These are phyloP conservation scores for Lutjanus campechanus DNA, from an alignment of 2,797 vertebrate species.

Conservation along the genomic window DNA sequence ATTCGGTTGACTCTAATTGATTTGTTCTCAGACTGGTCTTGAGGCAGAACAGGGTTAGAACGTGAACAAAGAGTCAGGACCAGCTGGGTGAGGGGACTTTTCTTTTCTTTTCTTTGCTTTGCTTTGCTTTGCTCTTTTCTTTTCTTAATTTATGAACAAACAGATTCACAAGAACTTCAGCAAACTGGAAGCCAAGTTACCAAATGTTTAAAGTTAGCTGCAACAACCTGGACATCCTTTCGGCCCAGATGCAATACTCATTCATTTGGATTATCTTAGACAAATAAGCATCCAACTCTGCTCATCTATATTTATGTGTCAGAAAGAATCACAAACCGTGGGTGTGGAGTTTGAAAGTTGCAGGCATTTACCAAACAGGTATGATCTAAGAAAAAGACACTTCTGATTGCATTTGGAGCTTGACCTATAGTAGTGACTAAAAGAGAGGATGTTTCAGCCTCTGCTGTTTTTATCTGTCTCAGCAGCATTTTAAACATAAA, in stretches of 20 bases:
- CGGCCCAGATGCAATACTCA: not conserved
- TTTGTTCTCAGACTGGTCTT: too few relatives aligned
- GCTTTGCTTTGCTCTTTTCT: too few relatives aligned
- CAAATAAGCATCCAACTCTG: not conserved
- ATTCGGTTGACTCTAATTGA: too few relatives aligned
- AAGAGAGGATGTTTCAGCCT: not conserved
- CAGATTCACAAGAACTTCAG: constrained; percentile 1
- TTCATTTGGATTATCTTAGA: not conserved
- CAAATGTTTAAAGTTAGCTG: not conserved
- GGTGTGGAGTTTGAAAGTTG: not conserved
- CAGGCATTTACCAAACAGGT: too few relatives aligned
- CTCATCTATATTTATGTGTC: not conserved
- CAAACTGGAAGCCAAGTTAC: not conserved
- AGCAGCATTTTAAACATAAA: too few relatives aligned
- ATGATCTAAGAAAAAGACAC: not conserved
- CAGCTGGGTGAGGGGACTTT: too few relatives aligned
- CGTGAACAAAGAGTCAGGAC: too few relatives aligned
- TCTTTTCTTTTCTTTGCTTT: too few relatives aligned
- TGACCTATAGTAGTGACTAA: too few relatives aligned
- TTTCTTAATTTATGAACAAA: constrained; percentile 1
- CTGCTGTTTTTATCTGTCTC: not conserved
- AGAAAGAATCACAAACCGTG: not conserved
- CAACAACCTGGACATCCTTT: not conserved
- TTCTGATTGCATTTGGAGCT: not conserved
- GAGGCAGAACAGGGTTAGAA: too few relatives aligned